These are phyloP conservation scores for Palaemon carinicauda DNA, from an alignment of 1,140 invertebrate species.

Conservation along the genomic window DNA sequence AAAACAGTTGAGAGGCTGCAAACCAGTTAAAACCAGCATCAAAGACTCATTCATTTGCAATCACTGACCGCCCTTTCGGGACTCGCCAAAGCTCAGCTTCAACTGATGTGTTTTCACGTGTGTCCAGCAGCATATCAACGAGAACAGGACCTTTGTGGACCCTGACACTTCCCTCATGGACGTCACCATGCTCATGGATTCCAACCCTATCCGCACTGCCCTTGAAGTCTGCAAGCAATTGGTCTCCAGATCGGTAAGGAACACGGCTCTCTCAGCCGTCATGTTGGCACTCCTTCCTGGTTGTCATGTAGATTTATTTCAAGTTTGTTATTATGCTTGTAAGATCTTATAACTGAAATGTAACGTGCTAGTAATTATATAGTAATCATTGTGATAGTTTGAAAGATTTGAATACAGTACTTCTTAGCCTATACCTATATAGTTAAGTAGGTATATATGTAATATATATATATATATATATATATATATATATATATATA, in stretches of 20 bases:
- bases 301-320: not conserved
- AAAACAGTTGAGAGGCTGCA: too few species aligned
- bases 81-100: not conserved
- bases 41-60: too few species aligned
- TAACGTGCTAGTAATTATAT: too few species aligned
- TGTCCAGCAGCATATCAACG: slow-evolving; percentile 56
- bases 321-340: slow-evolving; percentile 33
- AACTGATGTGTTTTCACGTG: slow-evolving; percentile 35
- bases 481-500: too few species aligned
- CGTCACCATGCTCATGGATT: slow-evolving; percentile 89
- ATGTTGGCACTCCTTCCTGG: not conserved
- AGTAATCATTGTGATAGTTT: too few species aligned
- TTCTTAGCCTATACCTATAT: too few species aligned
- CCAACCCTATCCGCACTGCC: slow-evolving; percentile 93
- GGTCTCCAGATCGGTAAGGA: slow-evolving; percentile 67
- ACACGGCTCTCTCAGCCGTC: not conserved
- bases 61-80: too few species aligned
- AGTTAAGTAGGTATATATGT: too few species aligned
- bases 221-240: slow-evolving; percentile 91
- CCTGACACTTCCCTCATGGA: slow-evolving; percentile 72
- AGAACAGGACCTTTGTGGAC: slow-evolving; percentile 53
- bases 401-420: too few species aligned
- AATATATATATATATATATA: too few species aligned
- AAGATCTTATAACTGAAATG: too few species aligned
- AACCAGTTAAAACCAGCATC: too few species aligned